phyloP scores from a whole-genome alignment of 2,888 invertebrate genomes.

The Andrena flavipes region DNA sequence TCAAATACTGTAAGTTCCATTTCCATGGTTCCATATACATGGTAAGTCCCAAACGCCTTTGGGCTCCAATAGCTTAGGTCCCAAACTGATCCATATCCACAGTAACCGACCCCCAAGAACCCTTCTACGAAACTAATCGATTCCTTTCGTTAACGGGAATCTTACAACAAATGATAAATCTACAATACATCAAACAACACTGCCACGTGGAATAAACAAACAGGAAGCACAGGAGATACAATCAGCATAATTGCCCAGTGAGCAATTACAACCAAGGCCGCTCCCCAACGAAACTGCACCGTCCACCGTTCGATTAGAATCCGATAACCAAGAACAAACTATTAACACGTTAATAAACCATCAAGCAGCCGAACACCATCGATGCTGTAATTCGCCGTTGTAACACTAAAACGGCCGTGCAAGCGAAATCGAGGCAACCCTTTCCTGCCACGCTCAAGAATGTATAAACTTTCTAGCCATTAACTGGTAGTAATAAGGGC shows the following conservation, averaged over 20 bases:
- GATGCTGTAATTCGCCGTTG: conserved; percentile 29
- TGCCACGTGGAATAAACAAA: conserved; percentile 14
- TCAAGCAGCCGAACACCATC: neutral
- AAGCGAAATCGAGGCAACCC: neutral
- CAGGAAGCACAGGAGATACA: conserved; percentile 1
- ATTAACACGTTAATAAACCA: conserved; percentile 21
- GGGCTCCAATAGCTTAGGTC: too few relatives aligned
- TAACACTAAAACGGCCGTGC: neutral
- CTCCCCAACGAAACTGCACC: neutral
- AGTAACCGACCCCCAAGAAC: too few relatives aligned
- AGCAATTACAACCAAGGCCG: conserved; percentile 25
- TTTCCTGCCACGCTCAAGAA: neutral
- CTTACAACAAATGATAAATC: neutral
- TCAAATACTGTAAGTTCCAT: too few relatives aligned
- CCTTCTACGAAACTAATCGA: neutral
- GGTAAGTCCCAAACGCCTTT: too few relatives aligned
- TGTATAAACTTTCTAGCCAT: conserved; percentile 23
- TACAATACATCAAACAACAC: neutral
- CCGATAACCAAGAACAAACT: conserved; percentile 28
- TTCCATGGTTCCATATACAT: too few relatives aligned
- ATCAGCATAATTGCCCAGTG: conserved; percentile 14
- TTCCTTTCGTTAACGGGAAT: neutral
- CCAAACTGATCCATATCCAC: too few relatives aligned
- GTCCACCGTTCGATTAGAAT: neutral
- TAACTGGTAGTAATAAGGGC: conserved; percentile 50